Evolutionary conservation across 2,888 invertebrate species (phyloP), one percentile per base, ranked within the genome.

Genomic region (Chydorus sphaericus): DNA sequence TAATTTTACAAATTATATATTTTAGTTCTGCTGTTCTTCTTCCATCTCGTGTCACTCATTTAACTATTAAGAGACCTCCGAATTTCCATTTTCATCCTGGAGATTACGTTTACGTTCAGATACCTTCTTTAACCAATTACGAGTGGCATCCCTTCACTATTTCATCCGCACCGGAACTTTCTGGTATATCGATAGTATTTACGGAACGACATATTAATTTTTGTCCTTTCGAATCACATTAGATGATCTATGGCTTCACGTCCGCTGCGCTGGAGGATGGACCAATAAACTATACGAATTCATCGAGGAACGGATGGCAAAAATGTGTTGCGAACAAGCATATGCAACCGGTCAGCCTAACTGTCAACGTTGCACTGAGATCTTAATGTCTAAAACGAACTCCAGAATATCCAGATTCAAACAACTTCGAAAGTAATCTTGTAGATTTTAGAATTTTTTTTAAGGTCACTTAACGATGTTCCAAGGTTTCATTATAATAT

Each of bases 131-230:
- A 59, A 92, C 94, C 1, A 81, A 81, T 57, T 90, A 89, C 65
- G 94, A 96, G 71, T 94, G 93, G 93, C 94, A 94, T 76, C 93
- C 94, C 0, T 93, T 96, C 66, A 94, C 94, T 1, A 85, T 94
- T 61, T 93, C 92, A 73, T 91, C 91, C 64, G 91, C 93, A 8
- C 94, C 94, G 0, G 93, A 94, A 69, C 85, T 90, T 68, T 84
- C 87, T 74, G 86, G 88, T 71, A 61, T 33, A 39, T 16, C 1
- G 38, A 14, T 38, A 23, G 7, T 2, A 44, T 1, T 23, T 6
- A 44, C 20, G 10, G 26, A 18, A 23, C 23, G 14, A 11, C 37
- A 16, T 10, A 20, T 7, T 6, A 37, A 16, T 7, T 38, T 7
- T 6, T 38, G 8, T 38, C 20, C 16, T 39, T 10, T 3, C 16